phyloP scores from a whole-genome alignment of 2,888 invertebrate species.

The Tetranychus truncatus region DNA sequence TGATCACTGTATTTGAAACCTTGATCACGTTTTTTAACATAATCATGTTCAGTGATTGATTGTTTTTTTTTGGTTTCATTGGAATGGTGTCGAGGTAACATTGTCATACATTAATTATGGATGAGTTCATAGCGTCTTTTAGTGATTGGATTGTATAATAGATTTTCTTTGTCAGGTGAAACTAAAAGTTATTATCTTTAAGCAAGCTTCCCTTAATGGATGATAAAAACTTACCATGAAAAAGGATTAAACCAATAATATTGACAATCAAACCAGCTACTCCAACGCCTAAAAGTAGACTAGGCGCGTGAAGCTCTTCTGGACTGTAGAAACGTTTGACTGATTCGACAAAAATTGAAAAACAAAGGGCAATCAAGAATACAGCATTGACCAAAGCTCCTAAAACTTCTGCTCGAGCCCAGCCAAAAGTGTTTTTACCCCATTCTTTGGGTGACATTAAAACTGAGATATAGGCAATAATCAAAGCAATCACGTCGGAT shows the following conservation, averaged over 20 bases:
- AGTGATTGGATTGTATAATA: neutral
- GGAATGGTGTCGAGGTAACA: too few relatives aligned
- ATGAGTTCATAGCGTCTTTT: neutral
- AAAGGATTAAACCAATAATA: slow-evolving; percentile 69
- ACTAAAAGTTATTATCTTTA: neutral
- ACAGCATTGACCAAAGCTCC: slow-evolving; percentile 71
- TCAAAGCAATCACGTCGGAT: slow-evolving; percentile 86
- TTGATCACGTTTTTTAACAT: too few relatives aligned
- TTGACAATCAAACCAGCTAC: slow-evolving; percentile 76
- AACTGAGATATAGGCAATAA: slow-evolving; percentile 83
- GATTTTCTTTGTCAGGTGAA: neutral
- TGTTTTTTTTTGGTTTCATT: too few relatives aligned
- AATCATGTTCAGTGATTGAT: too few relatives aligned
- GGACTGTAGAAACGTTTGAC: slow-evolving; percentile 73
- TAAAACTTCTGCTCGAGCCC: slow-evolving; percentile 93
- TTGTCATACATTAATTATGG: too few relatives aligned
- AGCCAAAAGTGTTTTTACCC: slow-evolving; percentile 97
- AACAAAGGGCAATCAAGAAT: slow-evolving; percentile 89
- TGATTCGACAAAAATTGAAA: slow-evolving; percentile 94
- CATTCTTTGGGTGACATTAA: slow-evolving; percentile 94
- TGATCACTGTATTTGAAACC: too few relatives aligned
- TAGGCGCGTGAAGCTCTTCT: slow-evolving; percentile 63
- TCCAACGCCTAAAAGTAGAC: slow-evolving; percentile 68
- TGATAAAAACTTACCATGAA: slow-evolving; percentile 32
- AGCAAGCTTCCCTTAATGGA: neutral